Base-by-base conservation (phyloP, 2,888 invertebrate genomes). In the Teleogryllus oceanicus region DNA sequence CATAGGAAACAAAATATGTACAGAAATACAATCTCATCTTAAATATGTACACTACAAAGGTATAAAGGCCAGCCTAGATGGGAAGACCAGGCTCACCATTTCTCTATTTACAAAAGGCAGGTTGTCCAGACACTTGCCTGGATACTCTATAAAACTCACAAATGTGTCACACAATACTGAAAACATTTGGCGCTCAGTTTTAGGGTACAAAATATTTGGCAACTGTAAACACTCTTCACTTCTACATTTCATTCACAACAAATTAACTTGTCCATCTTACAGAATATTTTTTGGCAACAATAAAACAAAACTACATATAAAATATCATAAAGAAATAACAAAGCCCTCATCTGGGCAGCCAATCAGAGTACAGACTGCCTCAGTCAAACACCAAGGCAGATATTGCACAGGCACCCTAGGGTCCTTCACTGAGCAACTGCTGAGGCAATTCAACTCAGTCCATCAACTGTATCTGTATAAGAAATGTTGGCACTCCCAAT, bases 151-250 rank as follows among this genome's bases (percentile, higher is more conserved):
- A 18, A 37, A 62, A 62, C 62, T 62, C 62, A n/a, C 62, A 62
- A 13, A 62, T 62, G n/a, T 62, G n/a, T 62, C 62, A 62, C 62
- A 62, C 62, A 62, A 62, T 62, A 62, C 62, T 62, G 62, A 62
- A 62, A 62, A 62, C 13, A n/a, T 62, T 62, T 62, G 62, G 62
- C 62, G 62, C 16, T 18, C 62, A 62, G 62, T 62, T 62, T n/a
- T n/a, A 62, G 51, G 79, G 75, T 79, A 50, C 20, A 78, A 80
- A 80, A 80, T 74, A 78, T 75, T 79, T 79, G 79, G 79, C 79
- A 79, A 79, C 79, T 79, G 62, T 62, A 62, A 62, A 62, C 62
- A 37, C 37, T 37, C 37, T 62, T 62, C 62, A 12, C 16, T 62
- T 62, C 62, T 62, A 62, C 62, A 18, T 13, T 18, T n/a, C 62